A percentile compares a stretch with the other conserved stretches of the same genome.
These are phyloP conservation scores for Propithecus deckenii DNA, from an alignment of 2,797 vertebrate genomes.

Conservation along the genomic window DNA sequence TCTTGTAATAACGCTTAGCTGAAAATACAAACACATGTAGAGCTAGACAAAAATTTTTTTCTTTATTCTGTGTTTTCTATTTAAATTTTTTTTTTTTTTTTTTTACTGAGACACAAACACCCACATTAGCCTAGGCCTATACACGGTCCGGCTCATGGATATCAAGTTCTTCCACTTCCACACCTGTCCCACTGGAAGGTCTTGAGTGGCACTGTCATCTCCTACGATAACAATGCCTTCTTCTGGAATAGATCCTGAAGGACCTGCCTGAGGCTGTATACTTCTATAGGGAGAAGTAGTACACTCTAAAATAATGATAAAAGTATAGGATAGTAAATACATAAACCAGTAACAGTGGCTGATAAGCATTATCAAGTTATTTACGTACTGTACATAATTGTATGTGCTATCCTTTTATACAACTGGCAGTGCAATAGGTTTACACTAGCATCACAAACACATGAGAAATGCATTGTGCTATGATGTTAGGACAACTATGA, in stretches of 20 bases:
- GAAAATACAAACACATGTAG: background rate
- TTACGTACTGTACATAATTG: background rate
- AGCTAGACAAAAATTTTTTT: background rate
- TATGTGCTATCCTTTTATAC: background rate
- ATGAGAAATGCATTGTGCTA: background rate
- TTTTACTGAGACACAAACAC: background rate
- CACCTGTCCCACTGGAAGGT: too few species aligned
- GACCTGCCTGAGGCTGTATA: background rate
- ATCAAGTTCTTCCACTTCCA: background rate
- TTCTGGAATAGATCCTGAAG: background rate
- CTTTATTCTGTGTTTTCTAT: background rate
- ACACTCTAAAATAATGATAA: background rate
- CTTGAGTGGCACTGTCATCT: background rate
- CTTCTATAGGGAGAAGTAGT: background rate
- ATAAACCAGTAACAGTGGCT: background rate
- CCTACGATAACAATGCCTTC: background rate
- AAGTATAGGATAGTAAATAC: background rate
- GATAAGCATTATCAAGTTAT: background rate
- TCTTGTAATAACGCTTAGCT: background rate
- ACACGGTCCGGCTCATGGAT: background rate
- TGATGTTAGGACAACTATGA: background rate
- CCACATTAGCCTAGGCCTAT: background rate
- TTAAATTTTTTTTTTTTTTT: background rate
- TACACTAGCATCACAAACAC: background rate
- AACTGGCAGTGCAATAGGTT: background rate